phyloP scores from a whole-genome alignment of 2,888 invertebrate species.

The Epirrhoe alternata region DNA sequence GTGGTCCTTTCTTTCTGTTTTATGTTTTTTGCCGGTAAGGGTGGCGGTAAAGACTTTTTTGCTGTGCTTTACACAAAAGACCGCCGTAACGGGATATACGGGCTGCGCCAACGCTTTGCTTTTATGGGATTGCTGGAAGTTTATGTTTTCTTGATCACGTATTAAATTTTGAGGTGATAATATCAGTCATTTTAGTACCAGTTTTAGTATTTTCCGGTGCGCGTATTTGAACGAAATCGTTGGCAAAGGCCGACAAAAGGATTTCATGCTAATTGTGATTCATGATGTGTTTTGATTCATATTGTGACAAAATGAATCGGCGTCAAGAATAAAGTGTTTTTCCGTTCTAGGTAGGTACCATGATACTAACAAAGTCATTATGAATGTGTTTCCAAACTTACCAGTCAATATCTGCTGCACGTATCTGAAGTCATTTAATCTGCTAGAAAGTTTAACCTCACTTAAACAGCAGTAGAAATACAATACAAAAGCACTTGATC shows the following conservation, averaged over 20 bases:
- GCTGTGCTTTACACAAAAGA: conserved; percentile 66
- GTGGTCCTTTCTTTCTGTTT: conserved; percentile 79
- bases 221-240: conserved; percentile 20
- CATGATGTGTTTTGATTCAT: not conserved
- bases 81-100: conserved; percentile 76
- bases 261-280: not conserved
- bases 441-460: not conserved
- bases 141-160: conserved; percentile 43
- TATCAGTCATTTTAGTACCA: conserved; percentile 28
- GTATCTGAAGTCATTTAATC: not conserved
- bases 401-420: not conserved
- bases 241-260: not conserved
- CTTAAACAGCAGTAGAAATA: not conserved
- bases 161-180: conserved; percentile 25
- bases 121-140: conserved; percentile 42
- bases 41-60: conserved; percentile 78
- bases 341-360: not conserved
- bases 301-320: not conserved
- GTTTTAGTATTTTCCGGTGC: conserved; percentile 26
- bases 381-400: not conserved
- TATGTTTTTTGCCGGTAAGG: conserved; percentile 75
- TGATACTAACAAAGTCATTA: not conserved
- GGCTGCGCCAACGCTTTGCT: conserved; percentile 51
- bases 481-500: not conserved
- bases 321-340: not conserved